Evolutionary conservation across 2,797 vertebrate genomes (phyloP).

Genomic region (Adrianichthys oophorus): DNA sequence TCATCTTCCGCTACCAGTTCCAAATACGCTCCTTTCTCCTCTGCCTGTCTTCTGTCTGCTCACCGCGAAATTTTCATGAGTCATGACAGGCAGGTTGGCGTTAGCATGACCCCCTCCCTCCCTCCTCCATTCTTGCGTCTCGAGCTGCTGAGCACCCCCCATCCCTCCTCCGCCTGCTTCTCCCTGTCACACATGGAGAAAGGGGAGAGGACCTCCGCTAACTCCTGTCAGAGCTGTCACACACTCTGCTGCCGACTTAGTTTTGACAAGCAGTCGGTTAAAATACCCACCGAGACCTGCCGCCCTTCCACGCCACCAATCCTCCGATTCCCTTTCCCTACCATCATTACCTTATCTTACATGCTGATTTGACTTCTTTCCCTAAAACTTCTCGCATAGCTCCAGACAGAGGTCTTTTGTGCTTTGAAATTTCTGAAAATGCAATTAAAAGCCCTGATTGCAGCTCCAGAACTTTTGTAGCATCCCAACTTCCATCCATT

Average conservation of each 20-base stretch:
- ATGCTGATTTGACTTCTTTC: conserved; percentile 32
- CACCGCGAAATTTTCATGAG: conserved; percentile 39
- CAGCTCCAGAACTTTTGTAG: conserved; percentile 18
- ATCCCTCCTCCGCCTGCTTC: conserved; percentile 35
- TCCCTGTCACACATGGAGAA: conserved; percentile 57
- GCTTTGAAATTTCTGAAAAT: conserved; percentile 22
- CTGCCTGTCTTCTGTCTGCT: conserved; percentile 8
- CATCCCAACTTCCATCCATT: conserved; percentile 7
- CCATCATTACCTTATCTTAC: conserved; percentile 50
- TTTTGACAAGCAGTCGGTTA: conserved; percentile 57
- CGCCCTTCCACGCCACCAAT: not conserved
- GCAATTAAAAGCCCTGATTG: conserved; percentile 35
- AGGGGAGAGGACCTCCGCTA: conserved; percentile 54
- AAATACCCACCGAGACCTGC: conserved; percentile 54
- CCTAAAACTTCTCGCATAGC: not conserved
- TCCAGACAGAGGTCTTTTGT: conserved; percentile 13
- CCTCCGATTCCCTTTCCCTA: not conserved
- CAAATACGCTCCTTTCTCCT: conserved; percentile 2
- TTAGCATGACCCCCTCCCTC: conserved; percentile 34
- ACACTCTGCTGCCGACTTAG: conserved; percentile 29
- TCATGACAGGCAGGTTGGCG: conserved; percentile 59
- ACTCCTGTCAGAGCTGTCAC: conserved; percentile 73
- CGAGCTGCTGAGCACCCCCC: conserved; percentile 25
- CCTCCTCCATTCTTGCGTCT: conserved; percentile 48
- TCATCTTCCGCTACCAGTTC: conserved; percentile 11